Base-by-base conservation (phyloP, 2,797 vertebrate genomes). In the Mycteria americana region DNA sequence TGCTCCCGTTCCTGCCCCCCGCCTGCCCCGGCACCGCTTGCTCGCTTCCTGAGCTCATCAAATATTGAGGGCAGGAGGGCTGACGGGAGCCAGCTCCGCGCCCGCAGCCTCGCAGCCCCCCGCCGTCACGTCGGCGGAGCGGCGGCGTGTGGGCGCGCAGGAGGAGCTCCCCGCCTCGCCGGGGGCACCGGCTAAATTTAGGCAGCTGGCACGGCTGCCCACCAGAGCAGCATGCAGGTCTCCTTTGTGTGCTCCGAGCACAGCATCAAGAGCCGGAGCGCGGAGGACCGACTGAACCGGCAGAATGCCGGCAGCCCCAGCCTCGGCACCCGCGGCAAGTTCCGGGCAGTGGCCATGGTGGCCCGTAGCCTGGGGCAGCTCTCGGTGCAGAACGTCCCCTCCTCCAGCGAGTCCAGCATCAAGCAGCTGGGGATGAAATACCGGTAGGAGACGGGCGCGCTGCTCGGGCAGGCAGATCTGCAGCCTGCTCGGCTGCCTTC, bases 231-330 rank as follows among this genome's bases (percentile, higher is more conserved):
- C 92, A 99, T 99, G 99, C 99, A 99, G 98, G 99, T 99, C 88
- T 99, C 99, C 13, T 98, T 99, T 59, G 98, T 99, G 74, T 99
- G 99, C 97, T 99, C 99, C 1, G 99, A 99, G 97, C 99, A 99
- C 85, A 98, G 99, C 93, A 98, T 99, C 60, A 99, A 99, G 70
- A 99, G 98, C 98, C 99, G 99, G 86, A 98, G 98, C 93, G 98
- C 99, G 0, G 99, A 99, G 48, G 99, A 99, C 69, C 98, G 99
- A 28, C 98, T 99, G 60, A 99, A 98, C 95, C 97, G 99, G 17
- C 99, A 99, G 68, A 99, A 99, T 7, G 98, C 99, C 97, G 98
- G 98, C 98, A 99, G 99, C 97, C 99, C 99, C 73, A 98, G 97
- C 98, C 98, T 98, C 12, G 98, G 98, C 88, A 98, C 98, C 25